Base-by-base conservation (phyloP, 2,113 vertebrate species). In the Cinclus cinclus region DNA sequence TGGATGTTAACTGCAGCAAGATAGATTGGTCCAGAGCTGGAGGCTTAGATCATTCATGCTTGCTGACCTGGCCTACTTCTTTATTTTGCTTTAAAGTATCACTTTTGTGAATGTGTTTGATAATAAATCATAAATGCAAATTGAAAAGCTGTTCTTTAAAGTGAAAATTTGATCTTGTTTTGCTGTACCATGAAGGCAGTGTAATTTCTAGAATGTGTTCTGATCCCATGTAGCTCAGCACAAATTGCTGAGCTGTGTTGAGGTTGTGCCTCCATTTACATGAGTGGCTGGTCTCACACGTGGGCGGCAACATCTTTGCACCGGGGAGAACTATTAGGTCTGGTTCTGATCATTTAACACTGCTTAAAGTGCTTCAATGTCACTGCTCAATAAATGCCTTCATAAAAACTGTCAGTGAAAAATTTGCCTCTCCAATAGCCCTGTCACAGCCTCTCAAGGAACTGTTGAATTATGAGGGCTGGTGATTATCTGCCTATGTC, bases 401-500 rank as follows among this genome's bases (percentile, higher is more conserved):
- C 39, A 2, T 65, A 23, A 64, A 76, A 73, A 80, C 23, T 21
- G 68, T 42, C 62, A 33, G 20, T 53, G 31, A 53, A 68, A 27
- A 63, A 39, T 55, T 50, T 69, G 42, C 46, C 39, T 90, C 18
- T 90, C 15, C 2, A 4, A 8, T 27, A 79, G 41, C 42, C 22
- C 41, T 14, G n/a, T 70, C 19, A 3, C n/a, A 76, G 58, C 44
- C 63, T 65, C 53, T 79, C 25, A 27, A 90, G 78, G 30, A 85
- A 23, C 42, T 70, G 55, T 10, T 92, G 84, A 85, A 28, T 94
- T 91, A 35, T 6, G 39, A 95, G 89, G 90, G 14, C 84, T 90
- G 67, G 49, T 89, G 58, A 69, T 95, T 79, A 62, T 58, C 82
- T 92, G 75, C 67, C 33, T 77, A 1, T 10, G 13, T 67, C 83